Conservation (phyloP, 2,797 vertebrate genomes). For the Artibeus lituratus region DNA sequence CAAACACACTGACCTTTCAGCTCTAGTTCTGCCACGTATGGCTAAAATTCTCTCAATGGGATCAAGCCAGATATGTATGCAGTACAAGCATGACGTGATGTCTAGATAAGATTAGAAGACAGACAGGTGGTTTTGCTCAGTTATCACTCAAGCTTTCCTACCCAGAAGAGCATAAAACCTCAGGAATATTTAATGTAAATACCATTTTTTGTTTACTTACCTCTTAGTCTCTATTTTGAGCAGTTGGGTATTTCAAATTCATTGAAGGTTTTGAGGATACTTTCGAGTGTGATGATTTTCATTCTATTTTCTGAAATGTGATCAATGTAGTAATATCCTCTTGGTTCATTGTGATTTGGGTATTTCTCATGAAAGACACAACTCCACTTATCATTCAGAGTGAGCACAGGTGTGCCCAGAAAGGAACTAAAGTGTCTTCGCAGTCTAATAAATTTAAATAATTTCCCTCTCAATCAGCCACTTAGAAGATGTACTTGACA, state of each 20-base stretch:
- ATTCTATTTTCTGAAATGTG: neutral
- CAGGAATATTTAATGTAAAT: neutral
- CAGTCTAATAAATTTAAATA: neutral
- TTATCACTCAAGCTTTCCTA: neutral
- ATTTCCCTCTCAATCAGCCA: neutral
- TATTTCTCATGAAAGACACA: neutral
- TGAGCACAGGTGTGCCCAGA: neutral
- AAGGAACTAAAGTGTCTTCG: neutral
- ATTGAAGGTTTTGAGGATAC: neutral
- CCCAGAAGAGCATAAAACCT: neutral
- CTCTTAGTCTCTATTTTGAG: neutral
- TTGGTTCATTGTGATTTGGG: neutral
- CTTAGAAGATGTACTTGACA: neutral
- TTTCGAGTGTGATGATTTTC: neutral
- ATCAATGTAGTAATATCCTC: neutral
- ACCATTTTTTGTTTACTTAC: neutral
- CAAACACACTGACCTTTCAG: neutral
- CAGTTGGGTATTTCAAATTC: neutral
- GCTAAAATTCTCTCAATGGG: neutral
- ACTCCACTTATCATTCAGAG: neutral
- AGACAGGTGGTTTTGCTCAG: neutral
- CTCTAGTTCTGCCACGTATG: neutral
- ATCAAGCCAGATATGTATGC: neutral
- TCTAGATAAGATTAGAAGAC: neutral
- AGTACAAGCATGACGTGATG: neutral